phyloP scores from a whole-genome alignment of 2,888 invertebrate genomes.

The Drosophila planitibia region DNA sequence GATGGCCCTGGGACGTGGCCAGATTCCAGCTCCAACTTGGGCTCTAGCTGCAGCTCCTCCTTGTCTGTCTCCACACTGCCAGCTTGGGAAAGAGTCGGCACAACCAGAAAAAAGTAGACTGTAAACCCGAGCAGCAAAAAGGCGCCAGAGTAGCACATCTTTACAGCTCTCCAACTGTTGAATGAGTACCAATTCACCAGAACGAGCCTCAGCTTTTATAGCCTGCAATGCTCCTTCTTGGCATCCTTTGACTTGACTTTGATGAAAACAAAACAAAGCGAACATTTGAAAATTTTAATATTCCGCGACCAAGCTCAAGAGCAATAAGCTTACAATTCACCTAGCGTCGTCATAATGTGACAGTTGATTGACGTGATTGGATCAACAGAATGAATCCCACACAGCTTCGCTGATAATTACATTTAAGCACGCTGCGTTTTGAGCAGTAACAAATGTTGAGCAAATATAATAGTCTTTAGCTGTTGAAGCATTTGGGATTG shows the following conservation, averaged over 20 bases:
- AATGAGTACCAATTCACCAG: constrained; percentile 28
- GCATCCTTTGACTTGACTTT: constrained; percentile 14
- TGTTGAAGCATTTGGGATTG: neutral
- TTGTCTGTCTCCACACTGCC: constrained; percentile 47
- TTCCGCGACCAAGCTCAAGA: constrained; percentile 5
- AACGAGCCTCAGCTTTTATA: constrained; percentile 46
- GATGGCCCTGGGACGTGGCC: constrained; percentile 16
- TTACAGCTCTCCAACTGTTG: constrained; percentile 22
- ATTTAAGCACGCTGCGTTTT: constrained; percentile 23
- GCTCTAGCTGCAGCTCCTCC: constrained; percentile 56
- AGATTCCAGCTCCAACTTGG: constrained; percentile 51
- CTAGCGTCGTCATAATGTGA: constrained; percentile 26
- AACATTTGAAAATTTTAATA: constrained; percentile 16
- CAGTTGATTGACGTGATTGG: constrained; percentile 62
- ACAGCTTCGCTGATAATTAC: constrained; percentile 28
- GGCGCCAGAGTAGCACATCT: constrained; percentile 36
- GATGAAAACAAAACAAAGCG: neutral
- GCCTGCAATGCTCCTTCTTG: neutral
- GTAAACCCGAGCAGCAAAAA: constrained; percentile 48
- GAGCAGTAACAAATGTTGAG: neutral
- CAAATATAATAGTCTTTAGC: neutral
- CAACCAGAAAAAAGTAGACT: constrained; percentile 35
- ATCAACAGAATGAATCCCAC: constrained; percentile 26
- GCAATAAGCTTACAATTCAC: constrained; percentile 14
- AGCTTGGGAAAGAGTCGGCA: constrained; percentile 27